phyloP scores from a whole-genome alignment of 2,113 vertebrate genomes.

The Scopus umbretta region DNA sequence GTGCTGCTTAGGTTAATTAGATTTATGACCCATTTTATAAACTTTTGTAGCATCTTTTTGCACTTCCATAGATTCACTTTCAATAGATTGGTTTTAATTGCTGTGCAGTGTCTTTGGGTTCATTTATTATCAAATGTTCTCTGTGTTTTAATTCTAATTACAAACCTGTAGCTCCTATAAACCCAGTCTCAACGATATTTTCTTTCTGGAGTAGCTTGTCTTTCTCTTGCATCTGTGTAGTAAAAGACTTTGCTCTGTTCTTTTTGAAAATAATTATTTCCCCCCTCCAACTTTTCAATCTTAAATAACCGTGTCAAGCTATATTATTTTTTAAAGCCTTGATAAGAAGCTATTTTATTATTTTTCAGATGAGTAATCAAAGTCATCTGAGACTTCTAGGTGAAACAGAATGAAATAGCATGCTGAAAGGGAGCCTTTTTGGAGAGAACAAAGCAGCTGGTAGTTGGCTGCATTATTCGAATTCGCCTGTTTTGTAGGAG shows the following conservation, averaged over 20 bases:
- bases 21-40: background rate
- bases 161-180: background rate
- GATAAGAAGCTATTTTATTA: conserved; percentile 24
- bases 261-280: conserved; percentile 4
- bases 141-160: background rate
- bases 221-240: background rate
- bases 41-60: background rate
- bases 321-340: conserved; percentile 33
- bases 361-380: background rate
- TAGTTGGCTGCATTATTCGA: background rate
- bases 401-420: background rate
- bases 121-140: background rate
- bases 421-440: background rate
- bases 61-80: background rate
- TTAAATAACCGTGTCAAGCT: background rate
- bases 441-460: background rate
- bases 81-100: conserved; percentile 9
- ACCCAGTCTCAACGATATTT: background rate
- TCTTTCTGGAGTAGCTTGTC: background rate
- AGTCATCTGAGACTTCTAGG: background rate
- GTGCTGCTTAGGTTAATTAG: background rate
- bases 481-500: background rate
- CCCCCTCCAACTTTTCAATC: background rate
- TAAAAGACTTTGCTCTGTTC: background rate
- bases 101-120: background rate